These are phyloP conservation scores for Chrysogorgia sp. DNA, from an alignment of 92 coral and sea anemone species.

Conservation along the genomic window DNA sequence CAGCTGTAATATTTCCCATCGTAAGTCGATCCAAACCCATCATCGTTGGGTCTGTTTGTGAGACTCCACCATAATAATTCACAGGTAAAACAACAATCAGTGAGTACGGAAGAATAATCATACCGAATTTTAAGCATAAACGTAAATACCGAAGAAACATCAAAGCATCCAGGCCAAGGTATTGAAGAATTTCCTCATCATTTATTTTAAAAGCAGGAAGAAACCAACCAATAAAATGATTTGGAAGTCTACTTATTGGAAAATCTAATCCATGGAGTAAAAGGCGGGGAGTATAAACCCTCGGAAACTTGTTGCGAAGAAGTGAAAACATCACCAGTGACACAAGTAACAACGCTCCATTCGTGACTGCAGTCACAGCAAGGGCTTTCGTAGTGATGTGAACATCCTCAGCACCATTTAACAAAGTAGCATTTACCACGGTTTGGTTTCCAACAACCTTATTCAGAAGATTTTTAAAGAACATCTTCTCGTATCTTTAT, in stretches of 20 bases:
- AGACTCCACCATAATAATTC: constrained; percentile 71
- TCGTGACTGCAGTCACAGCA: constrained; percentile 68
- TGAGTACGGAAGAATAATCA: constrained; percentile 85
- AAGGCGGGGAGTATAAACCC: constrained; percentile 85
- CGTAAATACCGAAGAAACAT: constrained; percentile 80
- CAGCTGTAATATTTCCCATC: constrained; percentile 68
- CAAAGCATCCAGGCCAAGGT: constrained; percentile 88
- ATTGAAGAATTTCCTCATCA: constrained; percentile 82
- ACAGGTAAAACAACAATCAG: constrained; percentile 79
- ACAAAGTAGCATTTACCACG: background rate
- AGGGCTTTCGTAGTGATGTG: constrained; percentile 35
- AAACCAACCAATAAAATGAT: constrained; percentile 83
- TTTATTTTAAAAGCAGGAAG: constrained; percentile 81
- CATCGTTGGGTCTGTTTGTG: constrained; percentile 32
- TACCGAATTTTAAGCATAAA: constrained; percentile 72
- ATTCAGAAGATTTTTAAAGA: constrained; percentile 20
- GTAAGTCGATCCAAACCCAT: constrained; percentile 70
- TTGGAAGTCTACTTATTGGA: constrained; percentile 77
- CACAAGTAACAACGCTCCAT: constrained; percentile 64
- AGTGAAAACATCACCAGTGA: constrained; percentile 73
- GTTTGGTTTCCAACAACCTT: constrained; percentile 1
- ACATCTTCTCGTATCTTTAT: constrained; percentile 15
- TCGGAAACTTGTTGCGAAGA: constrained; percentile 72
- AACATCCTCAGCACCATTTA: background rate
- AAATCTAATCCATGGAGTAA: constrained; percentile 73